These are phyloP conservation scores for Gopherus evgoodei DNA, from an alignment of 2,113 vertebrate species.

Conservation along the genomic window DNA sequence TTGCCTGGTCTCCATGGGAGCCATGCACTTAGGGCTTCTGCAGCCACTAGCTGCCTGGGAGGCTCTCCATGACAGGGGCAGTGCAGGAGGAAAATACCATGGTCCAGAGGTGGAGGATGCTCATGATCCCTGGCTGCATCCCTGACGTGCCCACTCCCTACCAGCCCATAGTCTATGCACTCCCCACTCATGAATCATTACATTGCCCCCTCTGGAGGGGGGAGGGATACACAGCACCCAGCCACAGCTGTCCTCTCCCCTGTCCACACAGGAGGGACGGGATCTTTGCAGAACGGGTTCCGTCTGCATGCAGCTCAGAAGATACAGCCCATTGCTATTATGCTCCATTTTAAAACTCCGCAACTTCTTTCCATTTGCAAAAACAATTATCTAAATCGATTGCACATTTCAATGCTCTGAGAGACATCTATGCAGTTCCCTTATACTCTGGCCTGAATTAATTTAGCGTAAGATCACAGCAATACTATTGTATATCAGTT, in stretches of 20 bases:
- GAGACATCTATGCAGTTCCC: neutral
- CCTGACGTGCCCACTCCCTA: fast-evolving
- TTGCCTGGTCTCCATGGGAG: fast-evolving
- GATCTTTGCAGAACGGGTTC: neutral
- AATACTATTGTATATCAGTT: neutral
- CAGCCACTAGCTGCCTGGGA: no score
- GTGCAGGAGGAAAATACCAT: fast-evolving
- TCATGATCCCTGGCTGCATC: no score
- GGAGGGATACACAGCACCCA: neutral
- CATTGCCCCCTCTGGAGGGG: neutral
- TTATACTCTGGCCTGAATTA: neutral
- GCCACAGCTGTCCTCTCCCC: neutral
- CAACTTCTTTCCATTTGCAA: neutral
- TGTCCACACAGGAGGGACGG: fast-evolving
- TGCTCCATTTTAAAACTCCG: neutral
- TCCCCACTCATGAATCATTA: neutral
- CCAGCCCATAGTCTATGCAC: fast-evolving
- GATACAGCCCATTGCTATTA: neutral
- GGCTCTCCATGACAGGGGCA: neutral
- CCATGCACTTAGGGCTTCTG: no score
- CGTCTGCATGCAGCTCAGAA: neutral
- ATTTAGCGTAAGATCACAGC: neutral
- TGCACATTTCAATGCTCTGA: neutral
- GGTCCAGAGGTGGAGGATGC: fast-evolving
- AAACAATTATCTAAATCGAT: neutral